A percentile compares a stretch with the other conserved stretches of the same genome.
Conservation (phyloP, 1,140 invertebrate genomes). For the Drosophila eugracilis region DNA sequence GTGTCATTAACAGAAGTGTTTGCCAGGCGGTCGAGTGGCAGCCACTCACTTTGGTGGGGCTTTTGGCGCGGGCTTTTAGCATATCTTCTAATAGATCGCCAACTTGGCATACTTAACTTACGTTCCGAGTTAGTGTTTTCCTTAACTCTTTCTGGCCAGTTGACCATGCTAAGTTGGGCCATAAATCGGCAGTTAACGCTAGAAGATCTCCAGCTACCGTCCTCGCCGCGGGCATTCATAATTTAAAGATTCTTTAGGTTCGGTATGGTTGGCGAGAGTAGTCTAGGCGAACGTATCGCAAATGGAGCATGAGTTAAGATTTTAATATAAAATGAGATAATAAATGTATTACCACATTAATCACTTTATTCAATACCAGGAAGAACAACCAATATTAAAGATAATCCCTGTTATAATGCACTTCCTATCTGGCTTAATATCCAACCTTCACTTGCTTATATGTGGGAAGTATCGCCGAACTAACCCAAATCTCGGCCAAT, state of each 20-base stretch:
- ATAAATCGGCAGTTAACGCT: slow-evolving; percentile 50
- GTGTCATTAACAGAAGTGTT: slow-evolving; percentile 76
- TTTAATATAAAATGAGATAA: background rate
- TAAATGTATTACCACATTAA: no score
- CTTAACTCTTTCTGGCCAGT: slow-evolving; percentile 30
- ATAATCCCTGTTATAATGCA: background rate
- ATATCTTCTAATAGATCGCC: slow-evolving; percentile 78
- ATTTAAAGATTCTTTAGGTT: slow-evolving; percentile 21
- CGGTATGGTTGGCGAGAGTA: background rate
- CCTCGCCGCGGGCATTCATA: slow-evolving; percentile 36
- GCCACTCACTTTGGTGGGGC: slow-evolving; percentile 54
- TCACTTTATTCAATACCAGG: background rate
- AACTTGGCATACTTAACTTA: slow-evolving; percentile 68
- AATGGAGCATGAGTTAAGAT: background rate
- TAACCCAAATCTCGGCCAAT: slow-evolving; percentile 23
- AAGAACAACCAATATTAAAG: background rate
- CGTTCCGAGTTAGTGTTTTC: slow-evolving; percentile 38
- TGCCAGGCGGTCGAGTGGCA: slow-evolving; percentile 54
- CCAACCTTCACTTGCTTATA: background rate
- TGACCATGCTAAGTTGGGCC: slow-evolving; percentile 48
- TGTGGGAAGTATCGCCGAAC: slow-evolving; percentile 10
- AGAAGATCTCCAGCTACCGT: slow-evolving; percentile 28
- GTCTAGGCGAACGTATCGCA: background rate
- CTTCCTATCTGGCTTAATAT: background rate
- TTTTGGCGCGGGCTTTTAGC: slow-evolving; percentile 65